Percentiles rank a stretch among this genome's conserved stretches.
These are phyloP conservation scores for Ichneumoninae sp. DNA, from an alignment of 2,888 invertebrate species.

Conservation along the genomic window DNA sequence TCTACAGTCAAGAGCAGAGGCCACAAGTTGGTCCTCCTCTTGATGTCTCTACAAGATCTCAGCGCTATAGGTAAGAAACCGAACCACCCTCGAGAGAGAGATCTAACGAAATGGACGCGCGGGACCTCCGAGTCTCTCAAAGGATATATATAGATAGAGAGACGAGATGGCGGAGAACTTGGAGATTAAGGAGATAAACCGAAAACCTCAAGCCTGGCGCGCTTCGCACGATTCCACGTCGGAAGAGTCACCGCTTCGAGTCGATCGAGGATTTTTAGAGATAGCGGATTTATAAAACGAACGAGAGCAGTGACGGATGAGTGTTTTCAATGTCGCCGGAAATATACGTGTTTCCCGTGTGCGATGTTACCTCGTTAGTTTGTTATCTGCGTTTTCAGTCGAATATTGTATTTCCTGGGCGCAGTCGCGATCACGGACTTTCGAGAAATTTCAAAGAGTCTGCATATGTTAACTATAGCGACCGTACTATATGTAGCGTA, in stretches of 20 bases:
- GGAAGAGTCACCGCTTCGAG: slow-evolving; percentile 26
- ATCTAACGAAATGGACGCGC: not conserved
- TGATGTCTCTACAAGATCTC: slow-evolving; percentile 57
- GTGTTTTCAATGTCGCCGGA: not conserved
- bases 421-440: not conserved
- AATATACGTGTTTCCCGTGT: not conserved
- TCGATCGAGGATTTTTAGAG: slow-evolving; percentile 10
- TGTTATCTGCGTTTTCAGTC: not conserved
- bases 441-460: slow-evolving; percentile 7
- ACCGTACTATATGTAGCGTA: slow-evolving; percentile 20
- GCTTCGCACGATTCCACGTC: slow-evolving; percentile 41
- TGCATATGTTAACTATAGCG: slow-evolving; percentile 11
- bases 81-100: slow-evolving; percentile 7
- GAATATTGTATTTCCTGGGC: not conserved
- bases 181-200: slow-evolving; percentile 57
- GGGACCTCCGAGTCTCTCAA: slow-evolving; percentile 14
- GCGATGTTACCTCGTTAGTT: not conserved
- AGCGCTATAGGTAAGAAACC: not conserved
- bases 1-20: slow-evolving; percentile 49
- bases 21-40: slow-evolving; percentile 10
- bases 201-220: slow-evolving; percentile 50
- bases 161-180: not conserved
- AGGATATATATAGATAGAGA: slow-evolving; percentile 18
- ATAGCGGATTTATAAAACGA: too few relatives aligned
- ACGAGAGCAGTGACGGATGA: not conserved